A percentile compares a stretch with the other conserved stretches of the same genome.
Conservation (phyloP, 1,140 invertebrate species). For the Dryas iulia region DNA sequence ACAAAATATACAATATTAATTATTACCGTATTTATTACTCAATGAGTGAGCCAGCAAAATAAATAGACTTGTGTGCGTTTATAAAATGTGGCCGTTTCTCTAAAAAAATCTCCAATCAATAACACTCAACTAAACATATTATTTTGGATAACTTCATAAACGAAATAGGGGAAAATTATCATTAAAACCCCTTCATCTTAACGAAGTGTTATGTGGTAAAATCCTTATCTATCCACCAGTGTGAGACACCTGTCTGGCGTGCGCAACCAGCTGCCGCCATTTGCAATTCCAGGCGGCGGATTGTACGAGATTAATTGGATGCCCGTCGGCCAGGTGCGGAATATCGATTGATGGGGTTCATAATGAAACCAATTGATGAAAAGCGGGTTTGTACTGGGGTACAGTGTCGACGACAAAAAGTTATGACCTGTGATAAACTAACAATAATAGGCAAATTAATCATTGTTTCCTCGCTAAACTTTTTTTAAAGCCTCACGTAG, state of each 20-base stretch:
- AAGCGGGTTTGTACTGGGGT: not conserved
- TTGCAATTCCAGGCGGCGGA: slow-evolving; percentile 26
- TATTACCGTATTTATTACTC: too few relatives aligned
- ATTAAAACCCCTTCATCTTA: slow-evolving; percentile 1
- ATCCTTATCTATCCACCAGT: slow-evolving; percentile 11
- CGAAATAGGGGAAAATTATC: not conserved
- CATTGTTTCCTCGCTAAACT: not conserved
- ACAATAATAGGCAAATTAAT: not conserved
- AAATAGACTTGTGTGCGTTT: too few relatives aligned
- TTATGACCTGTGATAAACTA: not conserved
- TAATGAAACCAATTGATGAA: slow-evolving; percentile 10
- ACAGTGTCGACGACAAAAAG: not conserved
- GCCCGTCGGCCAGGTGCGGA: slow-evolving; percentile 16
- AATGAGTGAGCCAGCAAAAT: too few relatives aligned
- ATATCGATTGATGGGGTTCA: slow-evolving; percentile 13
- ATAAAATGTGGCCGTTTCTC: too few relatives aligned
- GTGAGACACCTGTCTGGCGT: slow-evolving; percentile 30
- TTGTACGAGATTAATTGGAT: slow-evolving; percentile 28
- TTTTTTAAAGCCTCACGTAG: not conserved
- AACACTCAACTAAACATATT: too few relatives aligned
- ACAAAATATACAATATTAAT: too few relatives aligned
- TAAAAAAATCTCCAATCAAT: too few relatives aligned
- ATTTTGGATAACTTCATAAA: not conserved
- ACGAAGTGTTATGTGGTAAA: not conserved
- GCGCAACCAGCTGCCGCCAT: slow-evolving; percentile 29